Conservation (phyloP, 2,888 invertebrate species). For the Pristionchus fissidentatus region DNA sequence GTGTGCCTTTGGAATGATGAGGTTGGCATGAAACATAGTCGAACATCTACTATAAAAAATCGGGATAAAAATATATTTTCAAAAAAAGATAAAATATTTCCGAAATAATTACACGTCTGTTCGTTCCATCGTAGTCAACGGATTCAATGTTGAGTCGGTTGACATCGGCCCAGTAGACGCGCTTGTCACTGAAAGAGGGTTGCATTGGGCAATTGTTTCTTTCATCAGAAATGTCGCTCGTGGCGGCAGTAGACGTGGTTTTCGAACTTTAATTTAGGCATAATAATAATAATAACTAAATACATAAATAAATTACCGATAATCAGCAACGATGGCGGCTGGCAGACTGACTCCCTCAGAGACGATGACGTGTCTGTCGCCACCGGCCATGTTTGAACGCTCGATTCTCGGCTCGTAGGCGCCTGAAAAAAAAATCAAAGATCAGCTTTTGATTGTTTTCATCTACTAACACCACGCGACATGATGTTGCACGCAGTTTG, state of each 20-base stretch:
- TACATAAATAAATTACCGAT: constrained; percentile 75
- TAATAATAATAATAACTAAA: background rate
- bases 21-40: background rate
- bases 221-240: background rate
- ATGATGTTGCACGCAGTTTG: no score
- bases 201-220: background rate
- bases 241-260: background rate
- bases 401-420: constrained; percentile 83
- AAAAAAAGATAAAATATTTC: background rate
- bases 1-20: background rate
- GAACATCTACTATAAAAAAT: no score
- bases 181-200: constrained; percentile 83
- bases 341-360: constrained; percentile 93
- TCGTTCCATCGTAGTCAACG: constrained; percentile 88
- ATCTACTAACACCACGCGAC: no score
- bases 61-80: background rate
- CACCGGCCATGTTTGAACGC: constrained; percentile 95
- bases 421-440: constrained; percentile 47
- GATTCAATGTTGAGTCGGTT: constrained; percentile 90
- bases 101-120: constrained; percentile 79
- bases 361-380: constrained; percentile 88
- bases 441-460: background rate
- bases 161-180: constrained; percentile 94
- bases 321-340: constrained; percentile 94
- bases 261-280: no score